Conservation (phyloP, 2,888 invertebrate genomes). For the Mimumesa dahlbomi region DNA sequence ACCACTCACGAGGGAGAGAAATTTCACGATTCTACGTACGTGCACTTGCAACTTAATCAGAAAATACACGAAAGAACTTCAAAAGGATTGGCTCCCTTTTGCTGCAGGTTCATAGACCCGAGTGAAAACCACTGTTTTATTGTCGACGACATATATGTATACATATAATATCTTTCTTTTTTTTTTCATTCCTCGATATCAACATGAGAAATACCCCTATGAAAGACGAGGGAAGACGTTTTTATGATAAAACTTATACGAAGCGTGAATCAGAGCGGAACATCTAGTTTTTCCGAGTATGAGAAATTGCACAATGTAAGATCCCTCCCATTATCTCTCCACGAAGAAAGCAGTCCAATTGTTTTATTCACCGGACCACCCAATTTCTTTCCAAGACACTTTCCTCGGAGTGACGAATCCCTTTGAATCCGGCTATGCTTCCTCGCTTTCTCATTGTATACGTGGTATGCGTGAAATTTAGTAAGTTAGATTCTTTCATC, state of each 20-base stretch:
- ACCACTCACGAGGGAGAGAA: conserved; percentile 32
- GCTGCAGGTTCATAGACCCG: no score
- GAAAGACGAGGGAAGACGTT: background rate
- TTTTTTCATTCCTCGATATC: background rate
- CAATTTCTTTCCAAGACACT: no score
- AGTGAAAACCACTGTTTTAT: no score
- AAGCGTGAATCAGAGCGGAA: background rate
- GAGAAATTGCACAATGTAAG: background rate
- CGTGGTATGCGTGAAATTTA: background rate
- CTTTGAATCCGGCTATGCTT: no score
- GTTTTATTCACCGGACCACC: no score
- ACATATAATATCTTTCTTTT: background rate
- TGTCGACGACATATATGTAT: background rate
- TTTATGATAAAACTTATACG: background rate
- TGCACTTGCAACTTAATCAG: background rate
- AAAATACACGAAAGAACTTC: no score
- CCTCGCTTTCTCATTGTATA: no score
- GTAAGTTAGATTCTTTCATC: background rate
- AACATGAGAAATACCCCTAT: background rate
- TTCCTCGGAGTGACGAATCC: background rate
- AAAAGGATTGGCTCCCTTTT: no score
- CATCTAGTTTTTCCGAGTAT: background rate
- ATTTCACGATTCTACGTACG: background rate
- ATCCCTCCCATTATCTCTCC: background rate
- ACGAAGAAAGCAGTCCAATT: no score